Base-by-base conservation (phyloP, 2,888 invertebrate genomes). In the Athalia rosae region DNA sequence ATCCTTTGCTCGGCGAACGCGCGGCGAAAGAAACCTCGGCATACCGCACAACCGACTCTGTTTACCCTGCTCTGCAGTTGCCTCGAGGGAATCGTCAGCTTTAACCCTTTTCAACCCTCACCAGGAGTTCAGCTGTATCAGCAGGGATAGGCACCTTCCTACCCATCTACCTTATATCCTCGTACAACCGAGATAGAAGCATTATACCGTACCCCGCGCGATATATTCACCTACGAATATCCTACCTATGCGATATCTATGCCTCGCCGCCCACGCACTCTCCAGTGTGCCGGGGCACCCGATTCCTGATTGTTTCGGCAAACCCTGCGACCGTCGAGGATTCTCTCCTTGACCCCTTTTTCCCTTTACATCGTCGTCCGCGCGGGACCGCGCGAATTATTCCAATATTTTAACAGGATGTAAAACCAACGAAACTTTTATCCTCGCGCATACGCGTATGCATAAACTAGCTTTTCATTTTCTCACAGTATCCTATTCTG, bases 31-130 rank as follows among this genome's bases (percentile, higher is more conserved):
- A 56, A 11, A 56, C 58, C 45, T n/a, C 43, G 43, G 28, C 56
- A 58, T 13, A 28, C 28, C 28, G 28, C 28, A 28, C 28, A 28
- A 28, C 28, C 28, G 15, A 50, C 67, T 67, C 71, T 71, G 58
- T 58, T 71, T 71, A 41, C 56, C 11, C 41, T 45, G 28, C 28
- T 28, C 28, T 28, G 13, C 58, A 58, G 6, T 28, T 15, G 11
- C 41, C 67, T 41, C 53, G 50, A 43, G 43, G 56, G 58, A 43
- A 58, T 58, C 71, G 71, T 71, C 71, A 56, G 71, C 56, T 71
- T 58, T 58, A 43, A 71, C 71, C 71, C 71, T 58, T 56, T 56
- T 56, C 71, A 71, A 71, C 71, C 71, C 71, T 71, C 45, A 45
- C 13, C 58, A 28, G 6, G 41, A 48, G 50, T 53, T n/a, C 11